These are phyloP conservation scores for Todiramphus saurophagus DNA, from an alignment of 2,113 vertebrate genomes.

Conservation along the genomic window DNA sequence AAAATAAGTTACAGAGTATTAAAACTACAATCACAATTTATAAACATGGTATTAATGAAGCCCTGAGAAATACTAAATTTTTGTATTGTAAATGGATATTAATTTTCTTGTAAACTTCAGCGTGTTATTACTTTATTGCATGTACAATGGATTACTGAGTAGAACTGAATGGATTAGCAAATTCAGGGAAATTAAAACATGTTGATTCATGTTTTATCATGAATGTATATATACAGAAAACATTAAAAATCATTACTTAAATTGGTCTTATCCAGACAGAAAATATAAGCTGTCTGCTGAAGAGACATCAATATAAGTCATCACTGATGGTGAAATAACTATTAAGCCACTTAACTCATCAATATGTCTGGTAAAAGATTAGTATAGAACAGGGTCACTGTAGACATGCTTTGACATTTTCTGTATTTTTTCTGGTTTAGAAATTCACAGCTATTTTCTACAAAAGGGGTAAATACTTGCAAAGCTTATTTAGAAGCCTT, in stretches of 20 bases:
- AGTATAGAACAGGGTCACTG: neutral
- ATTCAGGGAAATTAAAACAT: neutral
- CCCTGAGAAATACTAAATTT: neutral
- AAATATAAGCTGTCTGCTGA: neutral
- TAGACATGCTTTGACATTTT: conserved; percentile 17
- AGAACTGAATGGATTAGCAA: neutral
- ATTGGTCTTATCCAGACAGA: neutral
- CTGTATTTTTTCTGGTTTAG: neutral
- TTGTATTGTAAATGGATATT: neutral
- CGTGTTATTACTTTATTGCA: neutral
- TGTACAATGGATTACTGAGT: neutral
- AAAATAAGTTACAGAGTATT: neutral
- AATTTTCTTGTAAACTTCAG: neutral
- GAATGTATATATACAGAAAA: neutral
- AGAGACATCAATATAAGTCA: neutral
- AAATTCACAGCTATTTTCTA: conserved; percentile 35
- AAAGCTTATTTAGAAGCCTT: conserved; percentile 39
- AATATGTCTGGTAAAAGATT: conserved; percentile 8
- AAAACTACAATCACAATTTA: neutral
- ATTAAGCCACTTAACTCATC: conserved; percentile 25
- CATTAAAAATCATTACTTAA: neutral
- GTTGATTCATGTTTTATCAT: neutral
- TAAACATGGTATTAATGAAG: neutral
- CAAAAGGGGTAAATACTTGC: conserved; percentile 24
- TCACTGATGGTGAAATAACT: neutral